phyloP scores from a whole-genome alignment of 92 coral and sea anemone species.

The Zoanthus gigantus region DNA sequence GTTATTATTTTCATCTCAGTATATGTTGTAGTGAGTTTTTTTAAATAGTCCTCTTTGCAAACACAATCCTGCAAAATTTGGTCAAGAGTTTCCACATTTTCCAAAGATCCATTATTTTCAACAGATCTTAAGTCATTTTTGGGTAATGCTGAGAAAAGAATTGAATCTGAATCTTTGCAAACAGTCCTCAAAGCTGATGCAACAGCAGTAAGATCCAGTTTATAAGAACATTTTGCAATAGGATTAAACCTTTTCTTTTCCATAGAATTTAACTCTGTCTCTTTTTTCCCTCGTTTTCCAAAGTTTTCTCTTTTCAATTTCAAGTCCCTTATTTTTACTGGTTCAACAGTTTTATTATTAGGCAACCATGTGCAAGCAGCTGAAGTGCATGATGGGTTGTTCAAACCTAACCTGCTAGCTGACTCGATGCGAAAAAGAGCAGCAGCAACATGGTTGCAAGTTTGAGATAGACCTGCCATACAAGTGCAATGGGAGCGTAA shows the following conservation, averaged over 20 bases:
- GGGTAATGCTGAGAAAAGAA: too few relatives aligned
- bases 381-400: constrained; percentile 54
- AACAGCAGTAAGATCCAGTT: constrained; percentile 41
- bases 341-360: not conserved
- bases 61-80: not conserved
- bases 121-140: too few relatives aligned
- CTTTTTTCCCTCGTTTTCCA: constrained; percentile 52
- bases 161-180: not conserved
- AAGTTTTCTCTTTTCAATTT: constrained; percentile 44
- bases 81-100: too few relatives aligned
- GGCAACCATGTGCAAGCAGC: constrained; percentile 54
- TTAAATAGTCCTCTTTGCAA: not conserved
- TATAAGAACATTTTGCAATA: constrained; percentile 31
- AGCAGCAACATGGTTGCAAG: constrained; percentile 63
- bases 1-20: not conserved
- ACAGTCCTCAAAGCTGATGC: constrained; percentile 51
- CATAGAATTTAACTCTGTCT: constrained; percentile 43
- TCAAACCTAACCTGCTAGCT: constrained; percentile 49
- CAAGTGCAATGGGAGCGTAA: constrained; percentile 50
- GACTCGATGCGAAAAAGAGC: constrained; percentile 48
- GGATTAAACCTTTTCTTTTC: constrained; percentile 55
- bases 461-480: constrained; percentile 61
- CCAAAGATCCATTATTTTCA: too few relatives aligned
- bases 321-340: constrained; percentile 54
- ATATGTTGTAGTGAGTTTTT: not conserved